Conservation (phyloP, 2,113 vertebrate genomes). For the Mionectes macconnelli region DNA sequence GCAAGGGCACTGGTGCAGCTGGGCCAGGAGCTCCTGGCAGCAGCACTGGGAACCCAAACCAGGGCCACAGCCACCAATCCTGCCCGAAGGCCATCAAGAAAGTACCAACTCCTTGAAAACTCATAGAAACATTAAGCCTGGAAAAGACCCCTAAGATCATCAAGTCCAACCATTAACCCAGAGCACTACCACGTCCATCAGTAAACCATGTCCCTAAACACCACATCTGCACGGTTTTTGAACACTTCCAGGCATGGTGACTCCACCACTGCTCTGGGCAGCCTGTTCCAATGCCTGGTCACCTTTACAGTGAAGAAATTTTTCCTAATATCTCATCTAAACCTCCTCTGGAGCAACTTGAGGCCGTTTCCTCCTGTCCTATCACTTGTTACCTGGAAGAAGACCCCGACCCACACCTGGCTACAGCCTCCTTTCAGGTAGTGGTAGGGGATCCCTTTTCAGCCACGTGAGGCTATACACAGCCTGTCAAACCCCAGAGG, state of each 20-base stretch:
- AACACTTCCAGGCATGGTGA: not conserved
- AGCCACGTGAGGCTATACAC: accelerated
- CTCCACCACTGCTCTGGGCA: not conserved
- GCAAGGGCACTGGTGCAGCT: not conserved
- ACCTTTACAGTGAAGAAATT: not conserved
- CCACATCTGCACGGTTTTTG: accelerated
- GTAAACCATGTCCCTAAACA: not conserved
- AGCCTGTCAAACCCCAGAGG: not conserved
- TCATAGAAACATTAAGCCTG: not conserved
- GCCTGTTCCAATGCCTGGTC: not conserved
- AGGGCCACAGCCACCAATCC: not conserved
- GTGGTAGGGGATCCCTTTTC: not conserved
- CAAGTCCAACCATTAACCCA: not conserved
- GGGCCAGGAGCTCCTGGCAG: not conserved
- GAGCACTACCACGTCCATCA: not conserved
- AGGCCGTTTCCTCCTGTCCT: not conserved
- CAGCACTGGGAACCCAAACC: not conserved
- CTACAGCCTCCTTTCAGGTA: not conserved
- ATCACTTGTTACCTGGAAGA: not conserved
- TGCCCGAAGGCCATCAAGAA: not conserved
- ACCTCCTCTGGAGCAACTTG: not conserved
- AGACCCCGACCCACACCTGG: not conserved
- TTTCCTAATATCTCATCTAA: not conserved
- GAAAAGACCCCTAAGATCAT: not conserved
- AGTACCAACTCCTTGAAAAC: not conserved